Percentiles rank a stretch among this genome's conserved stretches.
phyloP scores from a whole-genome alignment of 2,888 invertebrate species.

The Noctua comes region DNA sequence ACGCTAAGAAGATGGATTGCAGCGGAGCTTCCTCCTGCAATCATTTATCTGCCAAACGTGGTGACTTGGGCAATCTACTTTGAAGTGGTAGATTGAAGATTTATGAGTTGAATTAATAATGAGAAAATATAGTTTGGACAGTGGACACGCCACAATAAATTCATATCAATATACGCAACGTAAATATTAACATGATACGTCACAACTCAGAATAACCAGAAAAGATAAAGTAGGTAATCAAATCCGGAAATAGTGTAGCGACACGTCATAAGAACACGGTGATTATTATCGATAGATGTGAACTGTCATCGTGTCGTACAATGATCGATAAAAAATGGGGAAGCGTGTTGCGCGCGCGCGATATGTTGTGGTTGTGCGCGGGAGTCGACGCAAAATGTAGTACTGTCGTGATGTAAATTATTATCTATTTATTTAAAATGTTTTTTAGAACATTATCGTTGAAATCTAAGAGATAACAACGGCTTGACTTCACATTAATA shows the following conservation, averaged over 20 bases:
- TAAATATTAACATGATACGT: constrained; percentile 15
- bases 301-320: constrained; percentile 72
- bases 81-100: not conserved
- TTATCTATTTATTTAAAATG: not conserved
- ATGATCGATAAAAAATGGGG: constrained; percentile 78
- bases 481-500: not conserved
- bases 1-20: not conserved
- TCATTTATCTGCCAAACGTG: constrained; percentile 3
- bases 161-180: constrained; percentile 9
- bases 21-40: not conserved
- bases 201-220: constrained; percentile 22
- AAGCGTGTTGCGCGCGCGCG: constrained; percentile 68
- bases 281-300: constrained; percentile 72
- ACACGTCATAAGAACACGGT: constrained; percentile 67
- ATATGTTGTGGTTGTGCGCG: constrained; percentile 62
- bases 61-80: not conserved
- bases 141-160: constrained; percentile 21
- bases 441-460: not conserved
- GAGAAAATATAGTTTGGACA: not conserved
- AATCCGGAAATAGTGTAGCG: constrained; percentile 73
- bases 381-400: constrained; percentile 51
- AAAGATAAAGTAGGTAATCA: constrained; percentile 60
- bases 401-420: constrained; percentile 61
- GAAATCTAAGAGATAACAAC: not conserved
- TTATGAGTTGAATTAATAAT: constrained; percentile 15